Conservation (phyloP, 2,797 vertebrate genomes). For the Sebastes trivittatus region DNA sequence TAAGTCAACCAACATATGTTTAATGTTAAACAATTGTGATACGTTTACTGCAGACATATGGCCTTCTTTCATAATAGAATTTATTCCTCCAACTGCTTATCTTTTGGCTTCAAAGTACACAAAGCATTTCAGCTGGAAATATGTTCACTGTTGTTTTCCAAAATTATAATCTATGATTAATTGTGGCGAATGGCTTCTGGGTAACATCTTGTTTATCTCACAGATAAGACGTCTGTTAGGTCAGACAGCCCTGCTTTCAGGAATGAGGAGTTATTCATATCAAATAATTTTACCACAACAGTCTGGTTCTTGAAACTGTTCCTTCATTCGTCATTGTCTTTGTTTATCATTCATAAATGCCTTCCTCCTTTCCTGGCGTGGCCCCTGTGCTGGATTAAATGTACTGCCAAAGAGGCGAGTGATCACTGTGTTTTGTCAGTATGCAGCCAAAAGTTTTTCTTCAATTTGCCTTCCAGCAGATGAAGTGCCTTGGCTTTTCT, state of each 20-base stretch:
- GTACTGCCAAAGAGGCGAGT: not conserved
- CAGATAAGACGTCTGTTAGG: not conserved
- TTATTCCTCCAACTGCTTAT: not conserved
- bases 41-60: not conserved
- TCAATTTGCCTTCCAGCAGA: not conserved
- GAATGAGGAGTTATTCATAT: not conserved
- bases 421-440: not conserved
- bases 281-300: not conserved
- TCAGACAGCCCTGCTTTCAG: not conserved
- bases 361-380: not conserved
- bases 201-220: not conserved
- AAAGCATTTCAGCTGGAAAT: not conserved
- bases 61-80: not conserved
- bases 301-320: not conserved
- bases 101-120: not conserved
- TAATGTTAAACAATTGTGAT: not conserved
- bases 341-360: not conserved
- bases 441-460: not conserved
- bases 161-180: not conserved
- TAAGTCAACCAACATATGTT: not conserved
- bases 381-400: not conserved
- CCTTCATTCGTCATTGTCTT: not conserved
- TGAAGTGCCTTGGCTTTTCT: not conserved
- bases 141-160: not conserved
- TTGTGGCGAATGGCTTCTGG: not conserved